Percentiles rank a stretch among this genome's conserved stretches.
Conservation (phyloP, 1,140 invertebrate species). For the Drosophila setifemur region DNA sequence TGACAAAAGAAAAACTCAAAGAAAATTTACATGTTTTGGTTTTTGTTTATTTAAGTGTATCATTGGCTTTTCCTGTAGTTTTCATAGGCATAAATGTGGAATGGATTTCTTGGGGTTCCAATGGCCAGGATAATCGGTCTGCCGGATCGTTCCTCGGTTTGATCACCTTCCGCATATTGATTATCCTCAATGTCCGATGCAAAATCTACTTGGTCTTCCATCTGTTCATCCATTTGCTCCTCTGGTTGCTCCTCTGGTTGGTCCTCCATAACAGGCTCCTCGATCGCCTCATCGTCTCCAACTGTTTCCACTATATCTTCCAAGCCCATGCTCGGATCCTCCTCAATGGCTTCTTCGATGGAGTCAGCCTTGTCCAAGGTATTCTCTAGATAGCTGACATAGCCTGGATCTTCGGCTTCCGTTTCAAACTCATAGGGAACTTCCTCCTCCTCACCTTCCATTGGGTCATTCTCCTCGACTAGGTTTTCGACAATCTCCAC, state of each 20-base stretch:
- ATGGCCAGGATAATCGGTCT: slow-evolving; percentile 27
- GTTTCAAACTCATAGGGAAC: neutral
- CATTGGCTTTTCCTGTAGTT: slow-evolving; percentile 4
- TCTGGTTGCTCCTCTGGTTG: neutral
- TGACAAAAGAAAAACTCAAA: neutral
- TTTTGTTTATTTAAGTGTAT: slow-evolving; percentile 18
- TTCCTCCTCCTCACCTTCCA: slow-evolving; percentile 1
- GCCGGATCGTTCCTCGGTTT: slow-evolving; percentile 2
- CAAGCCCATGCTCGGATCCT: neutral
- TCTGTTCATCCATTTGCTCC: neutral
- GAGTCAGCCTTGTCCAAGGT: neutral
- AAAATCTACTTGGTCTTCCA: slow-evolving; percentile 6
- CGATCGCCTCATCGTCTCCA: neutral
- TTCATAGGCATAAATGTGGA: slow-evolving; percentile 33
- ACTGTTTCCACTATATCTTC: neutral
- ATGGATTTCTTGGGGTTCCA: slow-evolving; percentile 26
- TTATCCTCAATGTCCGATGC: neutral
- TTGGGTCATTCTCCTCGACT: slow-evolving; percentile 15
- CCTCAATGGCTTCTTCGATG: slow-evolving; percentile 14
- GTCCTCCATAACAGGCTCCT: slow-evolving; percentile 3
- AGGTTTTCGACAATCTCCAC: slow-evolving; percentile 19
- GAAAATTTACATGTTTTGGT: neutral
- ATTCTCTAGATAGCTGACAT: slow-evolving; percentile 7
- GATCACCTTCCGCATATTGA: neutral
- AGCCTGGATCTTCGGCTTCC: neutral